Base-by-base conservation (phyloP, 1,140 invertebrate species). In the Eufriesea mexicana region DNA sequence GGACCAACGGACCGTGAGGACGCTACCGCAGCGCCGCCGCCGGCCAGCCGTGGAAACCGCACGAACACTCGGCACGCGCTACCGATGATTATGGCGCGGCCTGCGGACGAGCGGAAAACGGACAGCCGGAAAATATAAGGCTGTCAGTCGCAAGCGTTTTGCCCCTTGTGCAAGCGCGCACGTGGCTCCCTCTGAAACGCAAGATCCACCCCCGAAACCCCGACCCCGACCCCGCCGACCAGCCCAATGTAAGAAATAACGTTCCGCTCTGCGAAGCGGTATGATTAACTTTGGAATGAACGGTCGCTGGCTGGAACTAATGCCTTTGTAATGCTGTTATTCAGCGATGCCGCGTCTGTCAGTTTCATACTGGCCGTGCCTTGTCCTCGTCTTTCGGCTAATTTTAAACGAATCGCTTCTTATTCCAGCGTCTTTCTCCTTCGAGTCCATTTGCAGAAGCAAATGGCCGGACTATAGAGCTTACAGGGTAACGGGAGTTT, bases 41-140 rank as follows among this genome's bases (percentile, higher is more conserved):
- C n/a, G n/a, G n/a, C n/a, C n/a, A n/a, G n/a, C n/a, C n/a, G n/a
- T n/a, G n/a, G n/a, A n/a, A n/a, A 88, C 85, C 85, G 28, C 85
- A 66, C 47, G 59, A 82, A 84, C 62, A 68, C 55, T 87, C 83
- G 84, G 68, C 83, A 84, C 78, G 78, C 83, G 86, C 18, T 54
- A 28, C 74, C 54, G 23, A 77, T 14, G 80, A 70, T 70, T 35
- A 70, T 16, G 51, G 9, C 20, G 28, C 25, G 71, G 51, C 42
- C 51, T 45, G 73, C 23, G 20, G 47, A 49, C 59, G 49, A 35
- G 42, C 45, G 6, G 82, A 45, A 62, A 76, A 83, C 72, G 51
- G 79, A 75, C 51, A 76, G 28, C 45, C 55, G 80, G 35, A 77
- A 79, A 84, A 84, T 79, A 84, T 67, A 79, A 84, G 62, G 70